Percentiles rank a stretch among this genome's conserved stretches.
Evolutionary conservation across 2,888 invertebrate species (phyloP).

Genomic region (Stenodema calcarata): DNA sequence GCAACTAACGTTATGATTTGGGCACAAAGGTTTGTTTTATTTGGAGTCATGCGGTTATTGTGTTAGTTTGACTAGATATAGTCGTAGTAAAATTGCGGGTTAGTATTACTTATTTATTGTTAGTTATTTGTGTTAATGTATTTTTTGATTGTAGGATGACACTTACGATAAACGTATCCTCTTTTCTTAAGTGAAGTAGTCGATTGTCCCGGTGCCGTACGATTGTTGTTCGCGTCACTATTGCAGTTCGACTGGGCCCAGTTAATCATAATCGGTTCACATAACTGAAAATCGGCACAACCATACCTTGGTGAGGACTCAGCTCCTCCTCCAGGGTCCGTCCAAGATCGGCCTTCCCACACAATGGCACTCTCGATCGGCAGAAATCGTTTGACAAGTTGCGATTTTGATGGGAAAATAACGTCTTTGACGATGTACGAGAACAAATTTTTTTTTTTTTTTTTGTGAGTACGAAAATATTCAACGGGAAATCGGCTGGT

Average conservation of each 20-base stretch:
- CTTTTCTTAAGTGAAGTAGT: slow-evolving; percentile 51
- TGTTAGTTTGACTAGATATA: too few relatives aligned
- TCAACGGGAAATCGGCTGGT: not conserved
- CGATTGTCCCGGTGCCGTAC: slow-evolving; percentile 44
- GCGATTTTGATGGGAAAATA: not conserved
- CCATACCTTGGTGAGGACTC: slow-evolving; percentile 29
- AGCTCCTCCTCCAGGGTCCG: slow-evolving; percentile 43
- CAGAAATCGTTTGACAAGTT: not conserved
- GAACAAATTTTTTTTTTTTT: not conserved
- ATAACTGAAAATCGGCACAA: slow-evolving; percentile 48
- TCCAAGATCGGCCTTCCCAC: not conserved
- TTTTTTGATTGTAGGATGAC: not conserved
- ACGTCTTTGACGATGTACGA: not conserved
- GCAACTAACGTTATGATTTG: too few relatives aligned
- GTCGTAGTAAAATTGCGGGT: too few relatives aligned
- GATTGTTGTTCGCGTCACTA: slow-evolving; percentile 55
- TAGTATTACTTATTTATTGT: slow-evolving; percentile 21
- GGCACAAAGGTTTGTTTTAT: too few relatives aligned
- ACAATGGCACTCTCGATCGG: slow-evolving; percentile 1
- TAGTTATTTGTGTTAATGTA: not conserved
- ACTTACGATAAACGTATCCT: slow-evolving; percentile 55
- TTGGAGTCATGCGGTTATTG: not conserved
- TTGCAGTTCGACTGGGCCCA: slow-evolving; percentile 54
- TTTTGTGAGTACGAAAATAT: not conserved
- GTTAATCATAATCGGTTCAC: slow-evolving; percentile 55